Evolutionary conservation across 2,888 invertebrate species (phyloP).

Genomic region (Ophion ellenae): DNA sequence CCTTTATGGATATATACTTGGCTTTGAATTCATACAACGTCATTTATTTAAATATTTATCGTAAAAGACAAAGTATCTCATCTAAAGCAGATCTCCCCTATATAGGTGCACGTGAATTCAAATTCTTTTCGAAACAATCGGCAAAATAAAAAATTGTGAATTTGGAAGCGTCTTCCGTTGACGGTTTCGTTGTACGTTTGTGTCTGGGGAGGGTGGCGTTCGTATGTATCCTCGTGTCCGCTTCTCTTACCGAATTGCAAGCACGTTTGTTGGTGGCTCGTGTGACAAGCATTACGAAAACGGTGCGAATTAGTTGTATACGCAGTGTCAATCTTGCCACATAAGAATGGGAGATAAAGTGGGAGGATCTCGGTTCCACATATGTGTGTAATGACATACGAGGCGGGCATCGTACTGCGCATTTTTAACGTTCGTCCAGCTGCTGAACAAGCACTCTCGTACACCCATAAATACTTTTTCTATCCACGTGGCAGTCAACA

Average conservation of each 20-base stretch:
- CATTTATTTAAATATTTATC: too few species aligned
- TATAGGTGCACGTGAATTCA: not conserved
- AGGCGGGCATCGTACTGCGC: not conserved
- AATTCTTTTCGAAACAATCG: not conserved
- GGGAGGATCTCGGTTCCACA: not conserved
- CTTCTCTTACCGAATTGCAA: constrained; percentile 53
- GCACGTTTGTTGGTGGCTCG: constrained; percentile 46
- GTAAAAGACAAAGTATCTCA: too few species aligned
- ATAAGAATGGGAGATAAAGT: not conserved
- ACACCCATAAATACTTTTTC: constrained; percentile 51
- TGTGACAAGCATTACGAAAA: constrained; percentile 58
- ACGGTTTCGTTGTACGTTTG: not conserved
- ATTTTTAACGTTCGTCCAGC: constrained; percentile 39
- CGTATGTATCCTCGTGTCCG: not conserved
- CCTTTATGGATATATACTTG: too few species aligned
- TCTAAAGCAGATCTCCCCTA: too few species aligned
- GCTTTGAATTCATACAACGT: too few species aligned
- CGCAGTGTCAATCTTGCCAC: constrained; percentile 33
- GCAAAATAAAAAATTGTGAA: too few species aligned
- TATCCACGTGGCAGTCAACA: constrained; percentile 25
- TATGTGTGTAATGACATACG: constrained; percentile 3
- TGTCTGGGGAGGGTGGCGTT: not conserved
- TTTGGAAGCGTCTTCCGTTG: too few species aligned
- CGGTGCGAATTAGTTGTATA: constrained; percentile 36
- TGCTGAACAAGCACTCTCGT: constrained; percentile 41